phyloP scores from a whole-genome alignment of 2,113 vertebrate species.

The Sialia sialis region DNA sequence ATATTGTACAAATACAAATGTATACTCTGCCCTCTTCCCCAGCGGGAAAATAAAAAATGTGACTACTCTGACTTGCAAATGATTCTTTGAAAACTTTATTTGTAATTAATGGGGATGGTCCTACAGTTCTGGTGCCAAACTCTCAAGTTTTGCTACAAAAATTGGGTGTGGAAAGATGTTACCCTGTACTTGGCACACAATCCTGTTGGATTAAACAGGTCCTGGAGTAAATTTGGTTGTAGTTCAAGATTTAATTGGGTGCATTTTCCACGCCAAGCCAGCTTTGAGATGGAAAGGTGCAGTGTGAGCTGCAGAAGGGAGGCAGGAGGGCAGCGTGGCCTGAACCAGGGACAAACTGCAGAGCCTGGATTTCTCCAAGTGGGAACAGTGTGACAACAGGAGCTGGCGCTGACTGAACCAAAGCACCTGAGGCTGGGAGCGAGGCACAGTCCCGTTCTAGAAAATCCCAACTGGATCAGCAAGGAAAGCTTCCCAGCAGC shows the following conservation, averaged over 20 bases:
- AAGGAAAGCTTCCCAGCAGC: too few species aligned
- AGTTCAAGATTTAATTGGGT: not conserved
- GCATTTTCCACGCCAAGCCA: not conserved
- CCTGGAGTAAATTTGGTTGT: not conserved
- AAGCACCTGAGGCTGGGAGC: accelerated
- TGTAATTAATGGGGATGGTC: not conserved
- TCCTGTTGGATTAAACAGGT: not conserved
- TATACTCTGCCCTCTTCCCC: conserved; percentile 80
- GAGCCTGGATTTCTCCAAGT: accelerated
- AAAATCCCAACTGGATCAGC: accelerated
- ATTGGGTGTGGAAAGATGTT: not conserved
- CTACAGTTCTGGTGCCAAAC: not conserved
- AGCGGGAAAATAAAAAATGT: conserved; percentile 81
- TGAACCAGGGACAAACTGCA: not conserved
- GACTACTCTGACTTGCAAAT: conserved; percentile 73
- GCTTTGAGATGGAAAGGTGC: not conserved
- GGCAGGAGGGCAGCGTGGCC: too few species aligned
- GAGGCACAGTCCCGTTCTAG: accelerated
- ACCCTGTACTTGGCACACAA: not conserved
- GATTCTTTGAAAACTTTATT: not conserved
- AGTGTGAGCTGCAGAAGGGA: not conserved
- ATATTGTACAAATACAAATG: conserved; percentile 92
- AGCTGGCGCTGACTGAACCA: accelerated
- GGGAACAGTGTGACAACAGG: accelerated
- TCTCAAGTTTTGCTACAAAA: not conserved